phyloP scores from a whole-genome alignment of 92 coral and sea anemone genomes.

The Porites divaricata region DNA sequence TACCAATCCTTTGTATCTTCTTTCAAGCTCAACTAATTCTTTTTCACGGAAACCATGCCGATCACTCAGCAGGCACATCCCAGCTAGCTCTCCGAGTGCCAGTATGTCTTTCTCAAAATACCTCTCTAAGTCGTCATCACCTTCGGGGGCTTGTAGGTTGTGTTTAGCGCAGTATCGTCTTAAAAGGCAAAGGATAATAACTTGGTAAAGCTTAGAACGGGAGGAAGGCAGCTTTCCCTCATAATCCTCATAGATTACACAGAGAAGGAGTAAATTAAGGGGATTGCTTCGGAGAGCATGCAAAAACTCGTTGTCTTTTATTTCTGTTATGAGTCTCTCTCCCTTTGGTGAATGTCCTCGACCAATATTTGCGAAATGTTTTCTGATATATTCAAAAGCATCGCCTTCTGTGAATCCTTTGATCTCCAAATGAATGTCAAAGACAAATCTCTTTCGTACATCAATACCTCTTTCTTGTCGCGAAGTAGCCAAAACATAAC shows the following conservation, averaged over 20 bases:
- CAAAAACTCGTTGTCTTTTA: not conserved
- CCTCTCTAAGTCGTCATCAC: too few species aligned
- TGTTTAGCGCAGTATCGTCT: not conserved
- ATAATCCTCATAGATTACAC: conserved; percentile 22
- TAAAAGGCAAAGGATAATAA: not conserved
- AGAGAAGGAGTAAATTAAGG: conserved; percentile 17
- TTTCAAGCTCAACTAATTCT: not conserved
- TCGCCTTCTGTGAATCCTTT: too few species aligned
- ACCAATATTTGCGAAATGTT: too few species aligned
- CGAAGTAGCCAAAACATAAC: too few species aligned
- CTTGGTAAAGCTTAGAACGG: not conserved
- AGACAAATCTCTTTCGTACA: too few species aligned
- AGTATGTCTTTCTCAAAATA: too few species aligned
- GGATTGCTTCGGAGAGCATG: conserved; percentile 15
- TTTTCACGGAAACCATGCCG: conserved; percentile 7
- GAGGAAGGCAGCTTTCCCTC: conserved; percentile 16
- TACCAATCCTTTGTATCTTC: not conserved
- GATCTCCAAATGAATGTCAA: too few species aligned
- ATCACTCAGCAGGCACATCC: not conserved
- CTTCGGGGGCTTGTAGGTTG: not conserved
- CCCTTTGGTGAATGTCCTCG: conserved; percentile 10
- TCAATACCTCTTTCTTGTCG: too few species aligned
- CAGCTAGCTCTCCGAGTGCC: too few species aligned
- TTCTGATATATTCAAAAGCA: not conserved
- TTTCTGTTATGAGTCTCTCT: conserved; percentile 7